These are phyloP conservation scores for Progne subis DNA, from an alignment of 2,113 vertebrate genomes.

Conservation along the genomic window DNA sequence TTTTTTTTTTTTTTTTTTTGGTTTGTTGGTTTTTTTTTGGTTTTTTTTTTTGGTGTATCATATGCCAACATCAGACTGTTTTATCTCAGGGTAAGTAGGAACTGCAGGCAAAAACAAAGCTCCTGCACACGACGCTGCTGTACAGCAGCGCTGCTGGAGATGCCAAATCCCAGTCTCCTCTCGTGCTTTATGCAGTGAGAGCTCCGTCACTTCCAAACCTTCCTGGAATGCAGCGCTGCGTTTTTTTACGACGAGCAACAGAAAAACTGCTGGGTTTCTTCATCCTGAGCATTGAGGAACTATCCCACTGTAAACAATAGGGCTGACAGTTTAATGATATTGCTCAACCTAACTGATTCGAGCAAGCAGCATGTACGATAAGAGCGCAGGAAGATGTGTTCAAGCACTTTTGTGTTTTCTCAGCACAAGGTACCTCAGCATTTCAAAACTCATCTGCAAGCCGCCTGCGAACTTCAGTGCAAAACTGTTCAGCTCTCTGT, in stretches of 20 bases:
- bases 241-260: neutral
- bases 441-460: neutral
- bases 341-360: conserved; percentile 5
- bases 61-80: conserved; percentile 32
- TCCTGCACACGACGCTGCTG: neutral
- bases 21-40: too few relatives aligned
- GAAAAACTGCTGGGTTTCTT: conserved; percentile 29
- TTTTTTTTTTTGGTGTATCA: neutral
- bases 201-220: conserved; percentile 7
- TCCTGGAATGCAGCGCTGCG: neutral
- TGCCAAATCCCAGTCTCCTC: conserved; percentile 26
- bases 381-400: neutral
- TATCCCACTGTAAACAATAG: neutral
- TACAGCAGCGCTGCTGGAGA: neutral
- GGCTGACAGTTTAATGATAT: neutral
- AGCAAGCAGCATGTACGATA: neutral
- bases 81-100: neutral
- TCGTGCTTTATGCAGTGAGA: neutral
- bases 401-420: neutral
- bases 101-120: conserved; percentile 31
- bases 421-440: neutral
- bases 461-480: neutral
- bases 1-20: neutral
- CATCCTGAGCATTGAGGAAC: neutral
- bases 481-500: neutral